Evolutionary conservation across 2,888 invertebrate genomes (phyloP), one percentile per base, ranked within the genome.

Genomic region (Drosophila eohydei): DNA sequence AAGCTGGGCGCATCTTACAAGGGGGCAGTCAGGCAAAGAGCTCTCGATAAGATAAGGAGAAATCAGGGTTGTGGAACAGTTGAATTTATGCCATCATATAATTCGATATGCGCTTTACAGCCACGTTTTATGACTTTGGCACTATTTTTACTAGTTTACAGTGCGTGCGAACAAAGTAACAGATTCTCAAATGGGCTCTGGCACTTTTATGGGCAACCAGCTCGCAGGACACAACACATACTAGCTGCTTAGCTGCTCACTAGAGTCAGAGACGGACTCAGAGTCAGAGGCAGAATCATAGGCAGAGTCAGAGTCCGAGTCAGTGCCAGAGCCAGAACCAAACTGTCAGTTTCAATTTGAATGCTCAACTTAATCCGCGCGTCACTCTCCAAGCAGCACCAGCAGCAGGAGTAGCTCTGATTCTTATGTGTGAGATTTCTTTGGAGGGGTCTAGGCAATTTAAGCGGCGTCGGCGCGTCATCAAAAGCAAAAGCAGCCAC

Each of bases 341-440:
- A 74, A 66, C 82, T 87, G 89, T 87, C 87, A 88, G 83, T 83
- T 87, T 89, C 88, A 89, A 87, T 87, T 87, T 87, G 84, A 87
- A 87, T 87, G 85, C 83, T 87, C 87, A 87, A 87, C 87, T 87
- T 84, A 89, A 87, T 89, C 85, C 85, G 71, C 76, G 76, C 88
- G 73, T 81, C 84, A 87, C 71, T 78, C 81, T 72, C 46, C 46
- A 46, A 46, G 50, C 30, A n/a, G 48, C 32, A 48, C 8, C 4
- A 30, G 46, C 9, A 48, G 28, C 5, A 46, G 46, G 8, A 28
- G 14, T 52, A 66, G 50, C 65, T 62, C 60, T 59, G 54, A 44
- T 59, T 67, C 59, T 46, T 43, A 54, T 51, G 74, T 54, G 78
- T 69, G 65, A 54, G 60, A 41, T 44, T 54, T 56, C 63, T 57